Percentiles rank a stretch among this genome's conserved stretches.
phyloP scores from a whole-genome alignment of 2,888 invertebrate species.

The Aplocera efformata region DNA sequence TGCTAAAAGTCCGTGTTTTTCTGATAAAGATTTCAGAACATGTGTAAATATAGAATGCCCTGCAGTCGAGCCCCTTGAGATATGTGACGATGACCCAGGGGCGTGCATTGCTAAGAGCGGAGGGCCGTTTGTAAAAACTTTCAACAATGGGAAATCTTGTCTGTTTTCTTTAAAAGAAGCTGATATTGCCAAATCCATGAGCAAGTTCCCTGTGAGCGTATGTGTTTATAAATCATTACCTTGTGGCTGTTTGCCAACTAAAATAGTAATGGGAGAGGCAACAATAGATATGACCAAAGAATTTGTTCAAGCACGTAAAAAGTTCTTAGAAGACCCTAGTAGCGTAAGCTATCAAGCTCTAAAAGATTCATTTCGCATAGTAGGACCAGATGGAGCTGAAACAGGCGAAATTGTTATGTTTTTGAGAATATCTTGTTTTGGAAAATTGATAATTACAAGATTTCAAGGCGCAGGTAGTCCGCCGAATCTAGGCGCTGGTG shows the following conservation, averaged over 20 bases:
- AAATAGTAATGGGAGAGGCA: slow-evolving; percentile 80
- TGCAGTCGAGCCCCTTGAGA: slow-evolving; percentile 79
- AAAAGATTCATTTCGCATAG: slow-evolving; percentile 81
- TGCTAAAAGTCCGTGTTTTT: slow-evolving; percentile 62
- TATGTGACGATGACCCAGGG: slow-evolving; percentile 81
- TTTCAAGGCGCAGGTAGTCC: slow-evolving; percentile 76
- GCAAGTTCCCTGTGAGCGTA: slow-evolving; percentile 78
- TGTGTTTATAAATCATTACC: slow-evolving; percentile 81
- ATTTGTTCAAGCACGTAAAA: slow-evolving; percentile 78
- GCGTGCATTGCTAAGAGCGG: slow-evolving; percentile 56
- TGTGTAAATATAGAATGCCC: slow-evolving; percentile 82
- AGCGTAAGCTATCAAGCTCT: slow-evolving; percentile 77
- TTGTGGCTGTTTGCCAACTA: slow-evolving; percentile 82
- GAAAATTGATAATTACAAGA: slow-evolving; percentile 83
- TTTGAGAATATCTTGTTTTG: slow-evolving; percentile 83
- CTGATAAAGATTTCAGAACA: slow-evolving; percentile 74
- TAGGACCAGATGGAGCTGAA: slow-evolving; percentile 65
- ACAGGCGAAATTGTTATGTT: slow-evolving; percentile 82
- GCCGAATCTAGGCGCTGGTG: slow-evolving; percentile 43
- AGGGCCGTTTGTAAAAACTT: slow-evolving; percentile 64
- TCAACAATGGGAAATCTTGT: slow-evolving; percentile 84
- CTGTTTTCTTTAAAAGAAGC: slow-evolving; percentile 82
- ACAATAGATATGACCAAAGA: slow-evolving; percentile 81
- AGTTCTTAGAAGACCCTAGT: slow-evolving; percentile 66
- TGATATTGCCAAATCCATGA: slow-evolving; percentile 74